Conservation (phyloP, 2,113 vertebrate genomes). For the Hylia prasina region DNA sequence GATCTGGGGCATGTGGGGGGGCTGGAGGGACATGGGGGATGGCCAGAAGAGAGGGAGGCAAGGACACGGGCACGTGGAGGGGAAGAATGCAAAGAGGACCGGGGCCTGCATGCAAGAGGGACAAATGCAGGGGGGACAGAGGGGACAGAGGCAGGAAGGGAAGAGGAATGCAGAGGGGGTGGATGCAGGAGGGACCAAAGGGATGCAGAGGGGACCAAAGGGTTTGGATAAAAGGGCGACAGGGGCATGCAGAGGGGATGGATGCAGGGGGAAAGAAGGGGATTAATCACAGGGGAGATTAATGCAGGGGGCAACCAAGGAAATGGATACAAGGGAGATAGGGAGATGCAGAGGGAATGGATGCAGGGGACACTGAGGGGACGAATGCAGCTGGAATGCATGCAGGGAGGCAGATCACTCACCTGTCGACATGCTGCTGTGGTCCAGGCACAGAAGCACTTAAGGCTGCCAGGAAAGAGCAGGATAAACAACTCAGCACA, state of each 20-base stretch:
- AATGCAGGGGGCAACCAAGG: not conserved
- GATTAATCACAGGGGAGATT: not conserved
- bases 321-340: too few relatives aligned
- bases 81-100: not conserved
- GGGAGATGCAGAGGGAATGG: not conserved
- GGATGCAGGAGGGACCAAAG: not conserved
- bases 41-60: not conserved
- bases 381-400: not conserved
- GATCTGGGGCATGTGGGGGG: not conserved
- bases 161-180: not conserved
- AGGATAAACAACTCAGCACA: not conserved
- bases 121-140: not conserved
- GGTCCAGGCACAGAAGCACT: conserved; percentile 34
- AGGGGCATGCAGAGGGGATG: not conserved
- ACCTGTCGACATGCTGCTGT: conserved; percentile 79
- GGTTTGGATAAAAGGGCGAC: not conserved
- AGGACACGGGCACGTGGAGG: not conserved
- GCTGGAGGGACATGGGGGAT: not conserved
- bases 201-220: not conserved
- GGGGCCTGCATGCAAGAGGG: not conserved
- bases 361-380: not conserved
- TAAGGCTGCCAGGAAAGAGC: conserved; percentile 52
- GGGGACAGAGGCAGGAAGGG: not conserved
- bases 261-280: not conserved
- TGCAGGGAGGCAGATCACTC: not conserved